Evolutionary conservation across 1,140 invertebrate species (phyloP).

Genomic region (Phymorhynchus buccinoides): DNA sequence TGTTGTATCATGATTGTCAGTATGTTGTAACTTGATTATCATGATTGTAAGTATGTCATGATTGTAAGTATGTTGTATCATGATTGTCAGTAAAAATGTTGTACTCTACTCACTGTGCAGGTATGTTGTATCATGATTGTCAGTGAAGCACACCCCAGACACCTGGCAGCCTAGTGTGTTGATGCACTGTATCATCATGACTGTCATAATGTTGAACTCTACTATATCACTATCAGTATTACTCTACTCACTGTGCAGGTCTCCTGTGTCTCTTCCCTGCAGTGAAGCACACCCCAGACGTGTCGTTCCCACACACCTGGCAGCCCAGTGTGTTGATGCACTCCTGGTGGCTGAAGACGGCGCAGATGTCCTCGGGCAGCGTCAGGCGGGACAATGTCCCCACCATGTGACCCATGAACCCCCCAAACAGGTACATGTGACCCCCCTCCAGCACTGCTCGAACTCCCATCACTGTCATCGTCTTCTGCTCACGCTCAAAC

Average conservation of each 20-base stretch:
- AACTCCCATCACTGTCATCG: conserved; percentile 50
- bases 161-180: no score
- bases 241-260: conserved; percentile 8
- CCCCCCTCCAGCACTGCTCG: conserved; percentile 48
- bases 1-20: no score
- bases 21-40: no score
- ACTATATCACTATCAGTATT: no score
- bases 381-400: conserved; percentile 82
- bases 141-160: no score
- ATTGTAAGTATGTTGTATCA: no score
- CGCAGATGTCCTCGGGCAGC: conserved; percentile 88
- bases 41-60: no score
- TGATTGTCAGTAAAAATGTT: no score
- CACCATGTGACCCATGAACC: conserved; percentile 81
- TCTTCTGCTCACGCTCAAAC: conserved; percentile 32
- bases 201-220: no score
- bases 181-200: no score
- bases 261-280: conserved; percentile 48
- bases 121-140: no score
- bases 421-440: conserved; percentile 84
- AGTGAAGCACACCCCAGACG: conserved; percentile 71
- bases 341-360: conserved; percentile 82
- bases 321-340: conserved; percentile 86
- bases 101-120: no score
- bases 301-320: conserved; percentile 80